Conservation (phyloP, 2,888 invertebrate species). For the Monochamus alternatus region DNA sequence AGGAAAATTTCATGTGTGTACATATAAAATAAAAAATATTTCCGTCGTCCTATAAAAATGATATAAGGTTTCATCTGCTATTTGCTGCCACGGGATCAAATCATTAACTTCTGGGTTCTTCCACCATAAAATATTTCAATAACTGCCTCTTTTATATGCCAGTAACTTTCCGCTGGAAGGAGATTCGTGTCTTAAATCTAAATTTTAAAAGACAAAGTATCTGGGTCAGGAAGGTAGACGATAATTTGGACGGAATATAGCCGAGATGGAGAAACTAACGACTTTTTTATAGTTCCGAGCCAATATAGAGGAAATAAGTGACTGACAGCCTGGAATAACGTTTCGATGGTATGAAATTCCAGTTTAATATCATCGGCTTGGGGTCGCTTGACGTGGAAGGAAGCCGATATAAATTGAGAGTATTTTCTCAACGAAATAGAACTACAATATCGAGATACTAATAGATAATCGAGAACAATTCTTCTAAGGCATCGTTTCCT, state of each 20-base stretch:
- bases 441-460: too few species aligned
- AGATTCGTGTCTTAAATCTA: background rate
- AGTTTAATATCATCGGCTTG: background rate
- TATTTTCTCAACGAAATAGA: too few species aligned
- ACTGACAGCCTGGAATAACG: background rate
- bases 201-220: conserved; percentile 1
- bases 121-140: too few species aligned
- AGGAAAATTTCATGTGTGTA: too few species aligned
- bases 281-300: background rate
- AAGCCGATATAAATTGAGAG: too few species aligned
- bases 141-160: background rate
- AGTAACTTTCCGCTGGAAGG: background rate
- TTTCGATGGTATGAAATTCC: background rate
- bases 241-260: background rate
- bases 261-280: background rate
- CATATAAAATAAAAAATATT: too few species aligned
- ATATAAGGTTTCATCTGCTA: too few species aligned
- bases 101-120: too few species aligned
- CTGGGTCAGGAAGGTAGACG: background rate
- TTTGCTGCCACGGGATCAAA: too few species aligned
- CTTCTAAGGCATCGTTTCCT: too few species aligned
- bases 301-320: background rate
- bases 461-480: too few species aligned
- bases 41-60: too few species aligned
- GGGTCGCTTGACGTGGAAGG: background rate